Evolutionary conservation across 1,140 invertebrate species (phyloP), one percentile per base, ranked within the genome.

Genomic region (Pararge aegeria): DNA sequence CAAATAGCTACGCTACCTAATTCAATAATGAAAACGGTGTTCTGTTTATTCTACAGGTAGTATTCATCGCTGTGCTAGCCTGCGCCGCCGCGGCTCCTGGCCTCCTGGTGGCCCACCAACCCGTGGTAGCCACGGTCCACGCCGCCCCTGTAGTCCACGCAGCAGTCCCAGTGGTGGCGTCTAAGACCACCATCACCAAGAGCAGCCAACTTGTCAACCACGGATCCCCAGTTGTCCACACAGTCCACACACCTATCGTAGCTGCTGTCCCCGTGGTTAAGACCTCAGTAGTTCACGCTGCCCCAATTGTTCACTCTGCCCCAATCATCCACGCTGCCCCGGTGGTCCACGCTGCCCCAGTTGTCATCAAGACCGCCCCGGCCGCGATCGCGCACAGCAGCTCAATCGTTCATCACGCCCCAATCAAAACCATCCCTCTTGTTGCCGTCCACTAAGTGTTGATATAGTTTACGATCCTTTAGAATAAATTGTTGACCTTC

Each of bases 381-480:
- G 58, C 59, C 2, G 78, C 73, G 0, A 61, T 79, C 34, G 63
- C 70, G 66, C 77, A 90, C 78, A 78, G 73, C 72, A 78, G 73
- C 70, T 80, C 85, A 10, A 66, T 84, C 51, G 79, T 89, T 68
- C 83, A 90, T 65, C 79, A 90, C 53, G 76, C 90, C 21, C 81
- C 91, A 44, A 85, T 92, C 72, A 91, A 92, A 63, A 74, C 90
- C 50, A 87, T 92, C 49, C 90, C 91, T n/a, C 74, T 92, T 19
- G 69, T 92, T 21, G 83, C 91, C 49, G 87, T 90, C 73, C 90
- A 89, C 63, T 80, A 86, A 73, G 9, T 53, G 21, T 54, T 38
- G 55, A 27, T 16, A 24, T 49, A 57, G 34, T 42, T 18, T 38
- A 34, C 49, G 37, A 59, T 15, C 5, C 37, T 13, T 38, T 59